Evolutionary conservation across 2,888 invertebrate species (phyloP).

Genomic region (Tipula helvola): DNA sequence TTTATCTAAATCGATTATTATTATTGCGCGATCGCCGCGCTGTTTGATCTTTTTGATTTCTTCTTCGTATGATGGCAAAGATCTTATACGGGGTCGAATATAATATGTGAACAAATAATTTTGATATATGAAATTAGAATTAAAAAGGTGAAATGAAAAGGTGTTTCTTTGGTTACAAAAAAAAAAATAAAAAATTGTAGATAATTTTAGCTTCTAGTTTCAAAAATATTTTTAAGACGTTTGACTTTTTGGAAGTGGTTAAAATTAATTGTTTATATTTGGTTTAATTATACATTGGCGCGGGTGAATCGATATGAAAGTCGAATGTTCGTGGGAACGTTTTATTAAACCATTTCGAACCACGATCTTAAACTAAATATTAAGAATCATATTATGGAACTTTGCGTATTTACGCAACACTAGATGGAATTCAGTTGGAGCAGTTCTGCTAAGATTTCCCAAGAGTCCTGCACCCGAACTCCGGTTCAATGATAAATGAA

Average conservation of each 20-base stretch:
- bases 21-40: neutral
- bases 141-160: slow-evolving; percentile 9
- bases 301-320: neutral
- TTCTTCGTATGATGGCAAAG: neutral
- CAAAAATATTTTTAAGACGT: neutral
- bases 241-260: neutral
- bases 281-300: neutral
- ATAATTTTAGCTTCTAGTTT: neutral
- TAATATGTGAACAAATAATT: neutral
- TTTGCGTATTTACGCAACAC: too few relatives aligned
- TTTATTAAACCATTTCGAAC: neutral
- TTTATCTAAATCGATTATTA: neutral
- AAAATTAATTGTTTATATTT: neutral
- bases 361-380: too few relatives aligned
- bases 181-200: neutral
- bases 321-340: neutral
- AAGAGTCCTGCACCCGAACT: too few relatives aligned
- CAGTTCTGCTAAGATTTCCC: too few relatives aligned
- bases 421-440: too few relatives aligned
- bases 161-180: neutral
- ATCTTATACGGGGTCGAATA: neutral
- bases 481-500: too few relatives aligned
- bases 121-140: neutral
- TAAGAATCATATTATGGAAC: too few relatives aligned
- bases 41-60: neutral